Evolutionary conservation across 2,113 vertebrate species (phyloP).

Genomic region (Xerus inauris): DNA sequence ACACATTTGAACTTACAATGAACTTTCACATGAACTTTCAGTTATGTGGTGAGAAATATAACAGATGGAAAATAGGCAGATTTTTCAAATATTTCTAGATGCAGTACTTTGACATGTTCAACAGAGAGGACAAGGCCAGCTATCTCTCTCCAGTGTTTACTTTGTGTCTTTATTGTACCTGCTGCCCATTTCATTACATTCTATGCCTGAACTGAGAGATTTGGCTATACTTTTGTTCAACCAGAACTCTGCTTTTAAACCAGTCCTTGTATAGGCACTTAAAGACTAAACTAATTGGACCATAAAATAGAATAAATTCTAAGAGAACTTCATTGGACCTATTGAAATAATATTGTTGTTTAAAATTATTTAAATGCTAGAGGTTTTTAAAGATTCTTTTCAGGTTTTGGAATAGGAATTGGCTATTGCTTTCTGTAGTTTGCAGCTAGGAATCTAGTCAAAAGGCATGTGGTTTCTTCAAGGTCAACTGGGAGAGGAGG

Average conservation of each 20-base stretch:
- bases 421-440: not conserved
- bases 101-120: slow-evolving; percentile 83
- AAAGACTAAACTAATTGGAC: slow-evolving; percentile 25
- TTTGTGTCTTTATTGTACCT: slow-evolving; percentile 79
- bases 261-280: not conserved
- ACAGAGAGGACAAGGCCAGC: slow-evolving; percentile 74
- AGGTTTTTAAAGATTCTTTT: slow-evolving; percentile 21
- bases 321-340: slow-evolving; percentile 44
- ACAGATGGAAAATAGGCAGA: slow-evolving; percentile 88
- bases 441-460: not conserved
- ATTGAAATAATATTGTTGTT: slow-evolving; percentile 45
- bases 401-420: not conserved
- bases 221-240: slow-evolving; percentile 63
- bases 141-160: slow-evolving; percentile 84
- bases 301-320: slow-evolving; percentile 43
- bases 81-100: slow-evolving; percentile 87
- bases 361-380: not conserved
- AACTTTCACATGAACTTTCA: slow-evolving; percentile 90
- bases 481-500: not conserved
- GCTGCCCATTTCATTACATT: slow-evolving; percentile 72
- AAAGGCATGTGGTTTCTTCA: not conserved
- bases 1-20: slow-evolving; percentile 87
- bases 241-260: slow-evolving; percentile 48
- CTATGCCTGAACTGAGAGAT: slow-evolving; percentile 52
- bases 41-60: slow-evolving; percentile 85